These are phyloP conservation scores for Drosophila saltans DNA, from an alignment of 1,140 invertebrate species.

Conservation along the genomic window DNA sequence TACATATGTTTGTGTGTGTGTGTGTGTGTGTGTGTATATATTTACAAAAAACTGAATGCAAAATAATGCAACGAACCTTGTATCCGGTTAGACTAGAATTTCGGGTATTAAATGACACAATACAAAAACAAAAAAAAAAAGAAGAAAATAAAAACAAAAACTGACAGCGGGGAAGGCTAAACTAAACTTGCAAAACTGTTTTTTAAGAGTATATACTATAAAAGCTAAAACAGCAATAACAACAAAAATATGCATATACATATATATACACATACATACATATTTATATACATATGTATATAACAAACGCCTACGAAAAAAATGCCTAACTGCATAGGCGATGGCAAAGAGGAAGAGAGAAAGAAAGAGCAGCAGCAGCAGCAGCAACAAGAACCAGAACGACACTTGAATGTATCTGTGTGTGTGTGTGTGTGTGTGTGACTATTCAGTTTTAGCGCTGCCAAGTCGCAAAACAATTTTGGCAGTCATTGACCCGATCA, in stretches of 20 bases:
- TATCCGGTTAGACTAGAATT: slow-evolving; percentile 83
- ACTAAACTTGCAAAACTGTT: slow-evolving; percentile 58
- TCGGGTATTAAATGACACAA: slow-evolving; percentile 80
- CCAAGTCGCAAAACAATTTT: slow-evolving; percentile 66
- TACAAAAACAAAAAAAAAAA: slow-evolving; percentile 48
- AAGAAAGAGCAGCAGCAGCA: not conserved
- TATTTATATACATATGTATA: slow-evolving; percentile 21
- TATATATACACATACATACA: not conserved
- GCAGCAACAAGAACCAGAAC: slow-evolving; percentile 49
- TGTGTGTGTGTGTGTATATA: not conserved
- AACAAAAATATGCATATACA: slow-evolving; percentile 25
- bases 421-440: slow-evolving; percentile 36
- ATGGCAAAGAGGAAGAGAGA: not conserved
- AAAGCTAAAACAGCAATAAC: slow-evolving; percentile 20
- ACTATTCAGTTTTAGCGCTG: slow-evolving; percentile 71
- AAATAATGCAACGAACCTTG: slow-evolving; percentile 82
- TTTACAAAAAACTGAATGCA: slow-evolving; percentile 53
- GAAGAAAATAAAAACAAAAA: slow-evolving; percentile 5
- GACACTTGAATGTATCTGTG: slow-evolving; percentile 64
- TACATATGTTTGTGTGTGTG: not conserved
- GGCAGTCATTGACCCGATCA: slow-evolving; percentile 74
- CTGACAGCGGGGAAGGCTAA: slow-evolving; percentile 46
- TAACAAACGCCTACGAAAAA: slow-evolving; percentile 69
- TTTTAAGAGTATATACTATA: slow-evolving; percentile 18
- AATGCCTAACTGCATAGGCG: slow-evolving; percentile 72